Evolutionary conservation across 30 jellyfish, hydroid and myxozoan genomes (phyloP), one percentile per base, ranked within the genome.

Genomic region (Aurelia sp.): DNA sequence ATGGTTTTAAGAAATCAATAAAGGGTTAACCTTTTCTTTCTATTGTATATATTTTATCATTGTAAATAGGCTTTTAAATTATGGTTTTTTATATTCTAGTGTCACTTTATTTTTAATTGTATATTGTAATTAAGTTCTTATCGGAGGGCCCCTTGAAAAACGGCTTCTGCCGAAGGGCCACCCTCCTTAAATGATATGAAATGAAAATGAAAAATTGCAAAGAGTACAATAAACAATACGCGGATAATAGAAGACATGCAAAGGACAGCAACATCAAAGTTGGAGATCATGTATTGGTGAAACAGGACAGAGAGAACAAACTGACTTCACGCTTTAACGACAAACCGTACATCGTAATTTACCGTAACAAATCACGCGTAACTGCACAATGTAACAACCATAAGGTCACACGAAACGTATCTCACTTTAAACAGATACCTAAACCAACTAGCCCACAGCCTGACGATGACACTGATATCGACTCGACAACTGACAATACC

Each of bases 361-460:
- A 47, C 21, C 69, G 87, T 1, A 69, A 82, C 17, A 33, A 63
- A 13, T 31, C 58, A 37, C 87, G 78, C n/a, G 78, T 82, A 53
- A 82, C 92, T 31, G 89, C 89, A 15, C 82, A 21, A 21, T 73
- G 82, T 71, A 37, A 71, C 31, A 37, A 37, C 19, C 82, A 71
- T 71, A 21, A 71, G 20, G 66, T 71, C 11, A 57, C 78, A 74
- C 55, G 86, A 19, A 74, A 53, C 86, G 86, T 74, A 18, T 74
- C 75, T 17, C 79, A 44, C 52, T 74, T 74, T 48, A 51, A 57
- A 37, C 50, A 37, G 50, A 37, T 37, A 37, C 50, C 50, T n/a
- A 66, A 15, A 33, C 83, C 83, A 72, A 9, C 33, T 27, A 27
- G 2, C 33, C 1, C 33, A 27, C 33, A 27, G 33, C 2, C 33